Evolutionary conservation across 2,797 vertebrate genomes (phyloP).

Genomic region (Austrolebias charrua): DNA sequence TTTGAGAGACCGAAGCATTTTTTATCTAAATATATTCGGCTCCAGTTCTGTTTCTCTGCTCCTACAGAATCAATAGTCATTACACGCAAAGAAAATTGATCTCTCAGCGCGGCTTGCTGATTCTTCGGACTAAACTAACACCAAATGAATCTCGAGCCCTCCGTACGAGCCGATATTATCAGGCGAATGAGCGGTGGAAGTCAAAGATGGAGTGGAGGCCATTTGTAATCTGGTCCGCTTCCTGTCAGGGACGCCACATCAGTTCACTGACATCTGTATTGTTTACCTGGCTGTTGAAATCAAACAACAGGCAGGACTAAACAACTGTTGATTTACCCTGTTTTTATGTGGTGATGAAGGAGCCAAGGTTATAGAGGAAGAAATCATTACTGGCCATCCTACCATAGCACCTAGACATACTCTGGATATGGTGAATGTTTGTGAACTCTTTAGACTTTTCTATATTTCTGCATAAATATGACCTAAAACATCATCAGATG

Average conservation of each 20-base stretch:
- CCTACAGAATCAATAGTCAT: constrained; percentile 75
- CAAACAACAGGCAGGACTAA: constrained; percentile 5
- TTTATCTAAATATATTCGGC: constrained; percentile 73
- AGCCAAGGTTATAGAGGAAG: constrained; percentile 33
- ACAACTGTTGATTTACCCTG: constrained; percentile 28
- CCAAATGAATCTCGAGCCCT: constrained; percentile 52
- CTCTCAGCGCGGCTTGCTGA: constrained; percentile 64
- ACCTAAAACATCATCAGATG: too few relatives aligned
- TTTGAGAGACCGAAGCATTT: constrained; percentile 63
- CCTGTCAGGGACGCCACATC: constrained; percentile 12
- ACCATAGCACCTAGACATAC: too few relatives aligned
- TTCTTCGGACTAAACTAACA: constrained; percentile 68
- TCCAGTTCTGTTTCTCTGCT: constrained; percentile 57
- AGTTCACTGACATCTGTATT: constrained; percentile 10
- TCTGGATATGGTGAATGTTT: too few relatives aligned
- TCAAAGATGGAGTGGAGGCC: constrained; percentile 37
- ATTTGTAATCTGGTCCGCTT: constrained; percentile 39
- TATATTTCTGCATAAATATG: too few relatives aligned
- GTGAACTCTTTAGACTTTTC: too few relatives aligned
- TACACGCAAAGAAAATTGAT: constrained; percentile 71
- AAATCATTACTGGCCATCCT: constrained; percentile 12
- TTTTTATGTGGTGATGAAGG: constrained; percentile 21
- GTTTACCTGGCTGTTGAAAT: constrained; percentile 30
- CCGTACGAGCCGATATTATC: constrained; percentile 35
- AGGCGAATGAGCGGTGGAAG: constrained; percentile 50